Evolutionary conservation across 2,797 vertebrate species (phyloP), one percentile per base, ranked within the genome.

Genomic region (Brachyalestes nurse): DNA sequence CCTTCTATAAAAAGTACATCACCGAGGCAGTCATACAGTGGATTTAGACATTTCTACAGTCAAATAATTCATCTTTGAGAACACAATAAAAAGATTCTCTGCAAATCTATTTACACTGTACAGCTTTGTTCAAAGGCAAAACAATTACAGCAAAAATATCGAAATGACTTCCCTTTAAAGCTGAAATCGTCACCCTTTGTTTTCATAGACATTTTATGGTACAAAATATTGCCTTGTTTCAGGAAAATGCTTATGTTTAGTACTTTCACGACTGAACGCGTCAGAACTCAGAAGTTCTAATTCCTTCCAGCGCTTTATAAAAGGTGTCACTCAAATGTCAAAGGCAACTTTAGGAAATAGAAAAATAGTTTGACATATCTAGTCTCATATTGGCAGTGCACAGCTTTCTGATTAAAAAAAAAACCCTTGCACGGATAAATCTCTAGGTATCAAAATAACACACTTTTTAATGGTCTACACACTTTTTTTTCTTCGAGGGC

Each of bases 21-120:
- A 93, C 95, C 95, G 96, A 98, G 96, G 96, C 97, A 95, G 91
- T 91, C 92, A 92, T 95, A 95, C 96, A 96, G 96, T 95, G 94
- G 87, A 85, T 96, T 96, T 95, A 95, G 93, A 97, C 96, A 96
- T 93, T 95, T 96, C 95, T 96, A 96, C 92, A 79, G 92, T 95
- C 93, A 94, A 34, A 97, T 97, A 97, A 94, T 96, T 95, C 95
- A 93, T 96, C 94, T 96, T 90, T 90, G 94, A 95, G 93, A 96
- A 95, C 92, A 93, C 93, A 94, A 92, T 96, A 95, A 93, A 88
- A 96, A 86, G 85, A 91, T 92, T 91, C 95, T 93, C 94, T 94
- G 91, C 89, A 92, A 89, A 94, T 95, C 93, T 96, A 95, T 96
- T 95, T 94, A 95, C 92, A 97, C 95, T 96, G 91, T 96, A 97